Base-by-base conservation (phyloP, 2,888 invertebrate genomes). In the Calameuta filiformis region DNA sequence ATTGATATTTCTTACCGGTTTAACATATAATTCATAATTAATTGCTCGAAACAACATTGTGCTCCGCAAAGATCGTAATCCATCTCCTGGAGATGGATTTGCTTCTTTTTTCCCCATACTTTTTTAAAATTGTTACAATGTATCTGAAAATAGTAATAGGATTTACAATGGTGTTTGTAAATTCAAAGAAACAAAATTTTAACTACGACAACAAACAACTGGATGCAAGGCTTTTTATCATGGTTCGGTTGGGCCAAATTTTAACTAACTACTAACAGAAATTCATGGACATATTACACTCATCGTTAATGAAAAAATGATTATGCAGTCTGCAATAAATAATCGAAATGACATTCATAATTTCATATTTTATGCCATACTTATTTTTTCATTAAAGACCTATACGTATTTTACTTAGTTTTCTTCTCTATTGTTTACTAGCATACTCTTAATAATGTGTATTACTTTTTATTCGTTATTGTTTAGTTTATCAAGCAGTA, bases 1-100 rank as follows among this genome's bases (percentile, higher is more conserved):
- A 9, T n/a, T n/a, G n/a, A 2, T 23, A 56, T 56, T n/a, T 76
- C 95, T 94, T 93, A 98, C 98, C 80, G 97, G 98, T 92, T 95
- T 97, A 0, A 95, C 94, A 90, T 97, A 98, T 1, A 98, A 93
- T 92, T 98, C 98, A 92, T 96, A 98, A 92, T 98, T 98, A 0
- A 97, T 93, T 37, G 95, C 94, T 88, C 96, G 94, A 90, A 98
- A 98, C 40, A 96, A 93, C 84, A 93, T 94, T 4, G 96, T 95
- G 30, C 96, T 95, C 91, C 92, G 93, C 82, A 97, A 90, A 1
- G 96, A 96, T 80, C 96, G 93, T 76, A 97, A 92, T 3, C 97
- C 97, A 87, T 96, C 96, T 40, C 96, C 96, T 68, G 96, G 96
- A 82, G 40, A 9, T 56, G 40, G 0, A 56, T 56, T 56, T 56